Conservation (phyloP, 2,113 vertebrate genomes). For the Pseudorasbora parva region DNA sequence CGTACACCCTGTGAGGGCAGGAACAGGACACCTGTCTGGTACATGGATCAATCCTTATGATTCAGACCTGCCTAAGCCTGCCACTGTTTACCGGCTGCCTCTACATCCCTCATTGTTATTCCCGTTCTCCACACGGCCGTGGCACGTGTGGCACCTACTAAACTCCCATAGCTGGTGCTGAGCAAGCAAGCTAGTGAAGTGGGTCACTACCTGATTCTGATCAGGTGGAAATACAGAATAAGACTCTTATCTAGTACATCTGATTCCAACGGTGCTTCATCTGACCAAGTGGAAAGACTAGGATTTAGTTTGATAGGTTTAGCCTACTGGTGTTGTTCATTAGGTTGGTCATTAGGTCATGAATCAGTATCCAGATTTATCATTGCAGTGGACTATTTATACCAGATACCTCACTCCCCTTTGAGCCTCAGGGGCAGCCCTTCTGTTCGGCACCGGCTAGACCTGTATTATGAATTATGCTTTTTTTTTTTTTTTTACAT, state of each 20-base stretch:
- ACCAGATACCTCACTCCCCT: not conserved
- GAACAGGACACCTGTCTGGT: constrained; percentile 60
- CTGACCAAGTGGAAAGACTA: constrained; percentile 22
- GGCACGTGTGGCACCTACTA: constrained; percentile 14
- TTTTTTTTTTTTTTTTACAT: not conserved
- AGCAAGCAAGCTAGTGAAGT: constrained; percentile 22
- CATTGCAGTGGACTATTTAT: not conserved
- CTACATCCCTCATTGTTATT: constrained; percentile 24
- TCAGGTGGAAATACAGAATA: constrained; percentile 44
- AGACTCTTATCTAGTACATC: constrained; percentile 23
- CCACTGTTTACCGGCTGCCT: constrained; percentile 40
- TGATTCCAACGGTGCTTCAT: constrained; percentile 1
- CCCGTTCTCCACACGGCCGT: constrained; percentile 36
- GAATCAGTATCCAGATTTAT: constrained; percentile 32
- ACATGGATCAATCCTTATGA: constrained; percentile 57
- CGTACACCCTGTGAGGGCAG: constrained; percentile 36
- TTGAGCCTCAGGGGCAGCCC: not conserved
- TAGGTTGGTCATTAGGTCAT: constrained; percentile 34
- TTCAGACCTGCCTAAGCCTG: constrained; percentile 51
- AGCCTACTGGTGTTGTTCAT: constrained; percentile 12
- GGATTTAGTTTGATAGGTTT: not conserved
- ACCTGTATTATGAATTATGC: not conserved
- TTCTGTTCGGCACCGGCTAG: not conserved
- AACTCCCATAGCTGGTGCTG: constrained; percentile 19
- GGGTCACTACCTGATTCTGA: constrained; percentile 41